Base-by-base conservation (phyloP, 1,140 invertebrate genomes). In the Coelopa frigida region DNA sequence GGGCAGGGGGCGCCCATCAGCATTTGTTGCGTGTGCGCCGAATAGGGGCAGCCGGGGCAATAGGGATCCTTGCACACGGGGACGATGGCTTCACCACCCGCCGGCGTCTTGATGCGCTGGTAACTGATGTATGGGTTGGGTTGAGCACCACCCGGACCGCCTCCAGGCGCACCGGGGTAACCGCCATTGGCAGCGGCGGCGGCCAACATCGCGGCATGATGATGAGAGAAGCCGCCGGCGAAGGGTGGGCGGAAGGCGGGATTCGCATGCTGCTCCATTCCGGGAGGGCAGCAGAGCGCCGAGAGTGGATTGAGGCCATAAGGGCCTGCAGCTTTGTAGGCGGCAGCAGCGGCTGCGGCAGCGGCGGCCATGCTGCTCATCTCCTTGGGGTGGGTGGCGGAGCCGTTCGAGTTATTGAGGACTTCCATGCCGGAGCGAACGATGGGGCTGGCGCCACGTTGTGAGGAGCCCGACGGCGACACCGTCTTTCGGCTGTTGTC, bases 21-120 rank as follows among this genome's bases (percentile, higher is more conserved):
- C 59, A 83, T 70, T 56, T 87, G 84, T 32, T 85, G 85, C 56
- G 84, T 89, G 68, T 93, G 89, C 63, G 91, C 77, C 49, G 86
- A 92, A 61, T 90, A 86, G 56, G 92, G 90, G 65, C 92, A 96
- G 31, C 90, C 90, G 3, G 87, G 89, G 71, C 93, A 96, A 57
- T 92, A 95, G 6, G 93, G 92, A 67, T 96, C 94, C 68, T 94
- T 89, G 75, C 93, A 97, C 8, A 95, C 88, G 4, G 91, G 90
- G 2, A 94, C 87, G 22, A 94, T 74, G 3, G 89, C 85, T 65
- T 93, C 89, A 3, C 87, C 89, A 36, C 91, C 90, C 6, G 87
- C 80, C 1, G 89, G 84, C 0, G 90, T 94, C 72, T 94, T 93
- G 1, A 94, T 87, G 50, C 90, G 77, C 33, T 88, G 86, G 67